These are phyloP conservation scores for Macrosoma leucophasiata DNA, from an alignment of 2,888 invertebrate genomes.

Conservation along the genomic window DNA sequence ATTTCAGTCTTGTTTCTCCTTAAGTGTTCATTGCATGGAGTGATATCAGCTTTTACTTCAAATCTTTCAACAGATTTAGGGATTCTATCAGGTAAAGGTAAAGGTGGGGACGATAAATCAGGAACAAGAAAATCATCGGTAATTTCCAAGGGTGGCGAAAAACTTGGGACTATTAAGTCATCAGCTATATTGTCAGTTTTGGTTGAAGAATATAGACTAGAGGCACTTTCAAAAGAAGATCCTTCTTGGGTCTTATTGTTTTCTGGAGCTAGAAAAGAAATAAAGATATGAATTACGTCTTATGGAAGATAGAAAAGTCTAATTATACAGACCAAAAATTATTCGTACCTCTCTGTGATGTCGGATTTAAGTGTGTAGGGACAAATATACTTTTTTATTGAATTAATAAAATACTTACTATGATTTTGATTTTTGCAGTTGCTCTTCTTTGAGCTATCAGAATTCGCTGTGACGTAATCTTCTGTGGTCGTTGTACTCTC, in stretches of 20 bases:
- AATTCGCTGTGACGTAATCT: slow-evolving; percentile 91
- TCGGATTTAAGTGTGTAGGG: no score
- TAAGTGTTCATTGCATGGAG: slow-evolving; percentile 43
- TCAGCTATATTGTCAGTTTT: slow-evolving; percentile 81
- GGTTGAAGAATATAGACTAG: slow-evolving; percentile 85
- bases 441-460: slow-evolving; percentile 82
- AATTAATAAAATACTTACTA: slow-evolving; percentile 40
- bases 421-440: slow-evolving; percentile 62
- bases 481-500: slow-evolving; percentile 91
- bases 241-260: slow-evolving; percentile 81
- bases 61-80: slow-evolving; percentile 55
- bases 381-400: slow-evolving; percentile 1
- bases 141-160: slow-evolving; percentile 75
- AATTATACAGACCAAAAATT: not conserved
- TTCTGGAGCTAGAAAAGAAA: slow-evolving; percentile 66
- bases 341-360: no score
- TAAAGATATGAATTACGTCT: no score
- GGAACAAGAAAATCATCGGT: slow-evolving; percentile 67
- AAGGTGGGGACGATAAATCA: slow-evolving; percentile 62
- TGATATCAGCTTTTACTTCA: slow-evolving; percentile 61
- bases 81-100: slow-evolving; percentile 57
- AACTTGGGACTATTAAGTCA: slow-evolving; percentile 78
- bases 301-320: slow-evolving; percentile 6
- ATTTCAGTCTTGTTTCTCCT: slow-evolving; percentile 71
- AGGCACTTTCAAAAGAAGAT: slow-evolving; percentile 92